Percentiles rank a stretch among this genome's conserved stretches.
Evolutionary conservation across 2,888 invertebrate genomes (phyloP).

Genomic region (Lycaena phlaeas): DNA sequence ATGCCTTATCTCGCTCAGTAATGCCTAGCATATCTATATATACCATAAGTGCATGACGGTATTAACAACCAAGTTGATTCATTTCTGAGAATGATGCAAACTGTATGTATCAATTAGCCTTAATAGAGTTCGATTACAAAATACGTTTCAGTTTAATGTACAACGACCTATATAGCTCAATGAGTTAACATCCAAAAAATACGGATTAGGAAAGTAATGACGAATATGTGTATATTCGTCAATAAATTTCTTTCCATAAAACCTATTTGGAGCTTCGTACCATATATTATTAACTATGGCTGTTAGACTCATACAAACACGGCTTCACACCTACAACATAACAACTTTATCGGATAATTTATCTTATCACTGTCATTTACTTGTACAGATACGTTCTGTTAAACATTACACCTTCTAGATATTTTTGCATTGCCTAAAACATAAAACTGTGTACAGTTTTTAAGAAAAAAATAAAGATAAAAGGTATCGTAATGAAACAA

Average conservation of each 20-base stretch:
- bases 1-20: slow-evolving; percentile 40
- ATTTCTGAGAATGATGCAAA: slow-evolving; percentile 15
- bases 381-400: not conserved
- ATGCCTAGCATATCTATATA: not conserved
- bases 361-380: slow-evolving; percentile 24
- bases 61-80: not conserved
- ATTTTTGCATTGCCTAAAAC: not conserved
- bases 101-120: slow-evolving; percentile 28
- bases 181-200: no score
- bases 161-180: not conserved
- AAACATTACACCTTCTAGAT: not conserved
- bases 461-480: no score
- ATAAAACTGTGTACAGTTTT: no score
- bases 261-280: slow-evolving; percentile 1
- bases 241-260: slow-evolving; percentile 1
- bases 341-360: slow-evolving; percentile 19
- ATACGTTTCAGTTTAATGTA: not conserved
- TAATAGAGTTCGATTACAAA: slow-evolving; percentile 25
- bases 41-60: not conserved
- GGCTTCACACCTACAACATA: slow-evolving; percentile 12
- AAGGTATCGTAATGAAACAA: no score
- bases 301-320: slow-evolving; percentile 2
- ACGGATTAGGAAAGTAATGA: no score
- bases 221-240: slow-evolving; percentile 1
- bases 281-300: not conserved